Percentiles rank a stretch among this genome's conserved stretches.
Conservation (phyloP, 92 coral and sea anemone genomes). For the Paramuricea clavata region DNA sequence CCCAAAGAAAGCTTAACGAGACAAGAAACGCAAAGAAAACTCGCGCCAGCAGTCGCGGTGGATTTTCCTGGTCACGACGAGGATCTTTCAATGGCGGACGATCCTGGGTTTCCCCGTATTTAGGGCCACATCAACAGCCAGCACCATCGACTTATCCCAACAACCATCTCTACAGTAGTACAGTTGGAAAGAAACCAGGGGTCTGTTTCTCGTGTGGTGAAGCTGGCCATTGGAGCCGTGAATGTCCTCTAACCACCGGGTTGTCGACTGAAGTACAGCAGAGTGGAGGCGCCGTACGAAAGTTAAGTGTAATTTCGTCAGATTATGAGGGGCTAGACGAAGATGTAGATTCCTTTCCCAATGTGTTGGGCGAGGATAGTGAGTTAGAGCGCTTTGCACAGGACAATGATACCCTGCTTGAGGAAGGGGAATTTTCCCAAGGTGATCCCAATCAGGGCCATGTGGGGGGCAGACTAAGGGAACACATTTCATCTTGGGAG, state of each 20-base stretch:
- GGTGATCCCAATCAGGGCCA: constrained; percentile 20
- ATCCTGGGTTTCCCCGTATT: constrained; percentile 17
- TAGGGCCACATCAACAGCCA: constrained; percentile 22
- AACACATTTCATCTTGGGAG: constrained; percentile 49
- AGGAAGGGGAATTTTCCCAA: constrained; percentile 27
- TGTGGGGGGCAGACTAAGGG: constrained; percentile 36
- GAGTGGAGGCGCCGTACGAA: constrained; percentile 52
- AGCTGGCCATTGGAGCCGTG: constrained; percentile 65
- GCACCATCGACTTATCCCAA: not conserved
- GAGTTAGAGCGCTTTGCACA: constrained; percentile 16
- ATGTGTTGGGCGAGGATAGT: not conserved
- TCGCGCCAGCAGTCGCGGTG: constrained; percentile 16
- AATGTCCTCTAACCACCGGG: constrained; percentile 57
- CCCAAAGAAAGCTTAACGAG: constrained; percentile 60
- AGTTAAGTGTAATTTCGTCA: constrained; percentile 48
- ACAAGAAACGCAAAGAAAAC: constrained; percentile 45
- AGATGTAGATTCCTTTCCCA: not conserved
- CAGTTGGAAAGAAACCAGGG: constrained; percentile 50
- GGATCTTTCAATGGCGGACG: constrained; percentile 27
- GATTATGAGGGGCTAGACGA: constrained; percentile 30
- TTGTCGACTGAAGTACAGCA: constrained; percentile 19
- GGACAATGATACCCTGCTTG: not conserved
- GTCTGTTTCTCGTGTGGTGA: constrained; percentile 66
- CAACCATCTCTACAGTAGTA: constrained; percentile 20
- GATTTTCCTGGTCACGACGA: too few relatives aligned